phyloP scores from a whole-genome alignment of 2,888 invertebrate species.

The Drosophila lutescens region DNA sequence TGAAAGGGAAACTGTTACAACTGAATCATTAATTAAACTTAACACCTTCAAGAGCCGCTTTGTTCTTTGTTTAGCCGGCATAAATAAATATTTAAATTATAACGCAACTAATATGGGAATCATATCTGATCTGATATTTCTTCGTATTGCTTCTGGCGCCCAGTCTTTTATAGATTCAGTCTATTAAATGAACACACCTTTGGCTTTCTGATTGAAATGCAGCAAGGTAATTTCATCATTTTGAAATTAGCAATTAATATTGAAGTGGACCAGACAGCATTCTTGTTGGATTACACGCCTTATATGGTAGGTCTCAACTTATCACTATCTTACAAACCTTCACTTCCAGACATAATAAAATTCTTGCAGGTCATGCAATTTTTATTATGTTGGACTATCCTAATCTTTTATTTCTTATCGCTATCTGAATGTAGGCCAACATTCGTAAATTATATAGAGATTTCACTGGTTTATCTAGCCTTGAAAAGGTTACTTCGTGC shows the following conservation, averaged over 20 bases:
- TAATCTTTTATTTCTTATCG: slow-evolving; percentile 18
- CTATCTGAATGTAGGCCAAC: neutral
- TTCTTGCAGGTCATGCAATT: neutral
- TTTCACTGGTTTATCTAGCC: neutral
- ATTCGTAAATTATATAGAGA: neutral
- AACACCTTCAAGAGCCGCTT: slow-evolving; percentile 1
- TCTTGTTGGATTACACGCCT: slow-evolving; percentile 36
- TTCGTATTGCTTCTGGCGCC: neutral
- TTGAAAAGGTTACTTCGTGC: neutral
- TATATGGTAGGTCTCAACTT: slow-evolving; percentile 11
- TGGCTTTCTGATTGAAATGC: slow-evolving; percentile 51
- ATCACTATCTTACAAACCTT: neutral
- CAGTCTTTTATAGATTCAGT: slow-evolving; percentile 7
- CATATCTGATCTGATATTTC: slow-evolving; percentile 14
- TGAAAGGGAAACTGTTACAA: slow-evolving; percentile 12
- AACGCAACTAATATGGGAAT: slow-evolving; percentile 1
- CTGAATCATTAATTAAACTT: slow-evolving; percentile 12
- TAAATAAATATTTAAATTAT: slow-evolving; percentile 19
- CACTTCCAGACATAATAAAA: neutral
- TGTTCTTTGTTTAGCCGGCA: slow-evolving; percentile 4
- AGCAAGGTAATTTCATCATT: slow-evolving; percentile 67
- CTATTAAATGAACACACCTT: slow-evolving; percentile 19
- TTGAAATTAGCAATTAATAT: slow-evolving; percentile 48
- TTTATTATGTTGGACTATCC: neutral
- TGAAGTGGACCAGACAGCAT: slow-evolving; percentile 57